Evolutionary conservation across 2,797 vertebrate species (phyloP).

Genomic region (Spinibarbus caldwelli): DNA sequence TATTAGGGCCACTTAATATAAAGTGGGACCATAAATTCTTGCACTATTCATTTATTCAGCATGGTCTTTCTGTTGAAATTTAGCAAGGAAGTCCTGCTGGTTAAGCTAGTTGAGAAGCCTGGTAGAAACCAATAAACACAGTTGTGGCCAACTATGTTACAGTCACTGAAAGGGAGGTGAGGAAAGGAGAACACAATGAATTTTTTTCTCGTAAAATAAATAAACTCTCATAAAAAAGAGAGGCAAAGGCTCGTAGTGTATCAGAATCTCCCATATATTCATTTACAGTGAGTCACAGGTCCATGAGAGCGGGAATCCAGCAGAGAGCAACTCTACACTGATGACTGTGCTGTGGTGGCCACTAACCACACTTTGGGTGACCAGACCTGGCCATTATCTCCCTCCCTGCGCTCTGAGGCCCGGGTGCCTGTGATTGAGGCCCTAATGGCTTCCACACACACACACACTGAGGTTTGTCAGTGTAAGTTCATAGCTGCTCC

Average conservation of each 20-base stretch:
- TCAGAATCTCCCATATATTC: constrained; percentile 3
- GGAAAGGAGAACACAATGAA: background rate
- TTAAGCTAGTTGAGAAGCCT: background rate
- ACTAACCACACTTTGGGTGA: constrained; percentile 54
- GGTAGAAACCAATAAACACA: background rate
- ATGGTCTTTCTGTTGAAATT: too few species aligned
- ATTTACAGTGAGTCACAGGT: constrained; percentile 15
- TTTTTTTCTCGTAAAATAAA: background rate
- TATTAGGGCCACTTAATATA: too few species aligned
- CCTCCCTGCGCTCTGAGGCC: constrained; percentile 41
- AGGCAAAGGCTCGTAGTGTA: constrained; percentile 5
- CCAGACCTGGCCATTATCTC: constrained; percentile 59
- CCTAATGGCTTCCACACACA: constrained; percentile 55
- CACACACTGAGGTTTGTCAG: constrained; percentile 8
- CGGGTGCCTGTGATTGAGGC: constrained; percentile 47
- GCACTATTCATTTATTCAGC: background rate
- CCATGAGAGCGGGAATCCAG: constrained; percentile 32
- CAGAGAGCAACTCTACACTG: constrained; percentile 40
- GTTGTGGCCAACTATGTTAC: background rate
- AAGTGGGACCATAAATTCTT: background rate
- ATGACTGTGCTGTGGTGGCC: constrained; percentile 39
- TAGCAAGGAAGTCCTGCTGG: background rate
- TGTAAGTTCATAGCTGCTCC: constrained; percentile 44
- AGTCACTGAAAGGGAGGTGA: constrained; percentile 3
- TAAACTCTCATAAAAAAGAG: background rate